A percentile compares a stretch with the other conserved stretches of the same genome.
Evolutionary conservation across 2,888 invertebrate genomes (phyloP).

Genomic region (Yponomeuta cagnagella): DNA sequence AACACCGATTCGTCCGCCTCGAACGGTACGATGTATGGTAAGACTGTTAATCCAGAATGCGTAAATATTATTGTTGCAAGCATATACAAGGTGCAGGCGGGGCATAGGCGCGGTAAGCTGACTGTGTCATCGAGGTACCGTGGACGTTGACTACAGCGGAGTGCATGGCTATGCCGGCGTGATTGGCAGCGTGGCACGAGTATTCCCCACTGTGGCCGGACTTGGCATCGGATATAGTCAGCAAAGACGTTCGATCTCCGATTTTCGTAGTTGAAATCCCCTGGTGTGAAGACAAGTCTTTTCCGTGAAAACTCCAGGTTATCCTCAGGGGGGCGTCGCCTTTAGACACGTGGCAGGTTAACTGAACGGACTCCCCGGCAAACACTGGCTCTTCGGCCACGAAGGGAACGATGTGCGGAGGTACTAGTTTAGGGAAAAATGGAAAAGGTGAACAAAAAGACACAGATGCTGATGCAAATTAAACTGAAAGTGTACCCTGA

Average conservation of each 20-base stretch:
- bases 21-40: slow-evolving; percentile 81
- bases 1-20: slow-evolving; percentile 80
- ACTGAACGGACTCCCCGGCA: slow-evolving; percentile 79
- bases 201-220: slow-evolving; percentile 83
- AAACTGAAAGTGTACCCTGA: slow-evolving; percentile 74
- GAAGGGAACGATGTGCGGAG: slow-evolving; percentile 79
- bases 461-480: slow-evolving; percentile 28
- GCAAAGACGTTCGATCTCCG: slow-evolving; percentile 78
- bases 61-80: slow-evolving; percentile 43
- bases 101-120: slow-evolving; percentile 36
- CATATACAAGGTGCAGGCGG: slow-evolving; percentile 54
- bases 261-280: slow-evolving; percentile 76
- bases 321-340: slow-evolving; percentile 84
- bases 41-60: slow-evolving; percentile 76
- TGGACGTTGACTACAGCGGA: slow-evolving; percentile 79
- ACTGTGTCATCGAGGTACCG: slow-evolving; percentile 69
- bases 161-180: slow-evolving; percentile 78
- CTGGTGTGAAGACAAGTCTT: slow-evolving; percentile 69
- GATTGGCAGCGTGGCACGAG: slow-evolving; percentile 81
- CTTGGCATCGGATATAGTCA: slow-evolving; percentile 78
- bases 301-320: slow-evolving; percentile 83
- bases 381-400: slow-evolving; percentile 77
- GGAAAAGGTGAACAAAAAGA: slow-evolving; percentile 15
- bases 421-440: slow-evolving; percentile 59
- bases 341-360: slow-evolving; percentile 78